These are phyloP conservation scores for Dendrolimus kikuchii DNA, from an alignment of 1,140 invertebrate genomes.

Conservation along the genomic window DNA sequence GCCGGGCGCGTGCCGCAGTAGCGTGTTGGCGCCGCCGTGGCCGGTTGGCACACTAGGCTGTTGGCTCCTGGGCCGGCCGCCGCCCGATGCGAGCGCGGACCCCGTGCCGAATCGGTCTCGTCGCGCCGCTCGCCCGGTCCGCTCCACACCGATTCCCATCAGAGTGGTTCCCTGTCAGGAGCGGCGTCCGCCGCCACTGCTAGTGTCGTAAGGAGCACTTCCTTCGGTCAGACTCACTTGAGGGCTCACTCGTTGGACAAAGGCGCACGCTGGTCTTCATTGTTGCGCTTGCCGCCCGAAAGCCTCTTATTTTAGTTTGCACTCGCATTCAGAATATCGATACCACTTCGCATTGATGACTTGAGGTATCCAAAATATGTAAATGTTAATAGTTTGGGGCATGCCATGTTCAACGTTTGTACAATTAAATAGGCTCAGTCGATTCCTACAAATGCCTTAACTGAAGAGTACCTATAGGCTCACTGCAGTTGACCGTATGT, in stretches of 20 bases:
- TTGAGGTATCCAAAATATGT: constrained; percentile 15
- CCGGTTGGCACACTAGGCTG: constrained; percentile 34
- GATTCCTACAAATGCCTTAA: too few relatives aligned
- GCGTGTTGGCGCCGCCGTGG: constrained; percentile 55
- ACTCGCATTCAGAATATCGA: too few relatives aligned
- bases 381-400: constrained; percentile 22
- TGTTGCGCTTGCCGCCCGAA: constrained; percentile 4
- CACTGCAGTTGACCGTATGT: too few relatives aligned
- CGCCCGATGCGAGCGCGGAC: constrained; percentile 35
- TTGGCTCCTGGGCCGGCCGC: constrained; percentile 22
- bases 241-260: constrained; percentile 11
- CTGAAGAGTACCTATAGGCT: too few relatives aligned
- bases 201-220: constrained; percentile 11
- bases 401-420: constrained; percentile 7
- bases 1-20: constrained; percentile 55
- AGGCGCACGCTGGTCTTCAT: constrained; percentile 8
- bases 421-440: too few relatives aligned
- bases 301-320: too few relatives aligned
- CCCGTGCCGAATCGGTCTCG: constrained; percentile 23
- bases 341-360: too few relatives aligned
- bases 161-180: constrained; percentile 13
- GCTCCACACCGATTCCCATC: not conserved
- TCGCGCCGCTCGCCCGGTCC: constrained; percentile 16
- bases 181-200: too few relatives aligned
- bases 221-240: constrained; percentile 10